phyloP scores from a whole-genome alignment of 2,888 invertebrate genomes.

The Amphipyra tragopoginis region DNA sequence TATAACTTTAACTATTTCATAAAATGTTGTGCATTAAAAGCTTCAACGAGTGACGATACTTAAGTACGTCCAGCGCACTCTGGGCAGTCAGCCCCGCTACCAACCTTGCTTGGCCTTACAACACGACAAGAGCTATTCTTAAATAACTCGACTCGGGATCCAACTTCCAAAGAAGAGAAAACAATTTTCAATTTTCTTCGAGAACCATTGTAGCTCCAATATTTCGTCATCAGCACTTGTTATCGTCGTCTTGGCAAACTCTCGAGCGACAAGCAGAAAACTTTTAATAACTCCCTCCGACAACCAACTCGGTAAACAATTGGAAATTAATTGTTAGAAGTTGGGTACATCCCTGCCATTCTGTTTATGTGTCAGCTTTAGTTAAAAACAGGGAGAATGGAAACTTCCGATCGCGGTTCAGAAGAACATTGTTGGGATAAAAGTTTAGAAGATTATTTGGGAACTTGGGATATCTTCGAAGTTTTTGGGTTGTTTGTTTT shows the following conservation, averaged over 20 bases:
- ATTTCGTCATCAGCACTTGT: slow-evolving; percentile 21
- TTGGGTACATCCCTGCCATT: slow-evolving; percentile 27
- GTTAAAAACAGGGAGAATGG: slow-evolving; percentile 12
- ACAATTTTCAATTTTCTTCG: neutral
- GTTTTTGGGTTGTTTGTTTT: neutral
- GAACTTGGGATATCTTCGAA: slow-evolving; percentile 2
- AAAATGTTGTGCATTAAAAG: too few relatives aligned
- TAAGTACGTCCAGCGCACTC: too few relatives aligned
- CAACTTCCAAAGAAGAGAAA: neutral
- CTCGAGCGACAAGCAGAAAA: slow-evolving; percentile 42
- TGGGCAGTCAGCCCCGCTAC: too few relatives aligned
- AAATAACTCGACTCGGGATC: too few relatives aligned
- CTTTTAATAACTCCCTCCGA: slow-evolving; percentile 57
- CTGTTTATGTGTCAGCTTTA: slow-evolving; percentile 36
- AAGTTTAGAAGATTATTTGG: slow-evolving; percentile 11
- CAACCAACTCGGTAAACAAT: slow-evolving; percentile 56
- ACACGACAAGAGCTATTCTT: too few relatives aligned
- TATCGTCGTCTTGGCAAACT: slow-evolving; percentile 29
- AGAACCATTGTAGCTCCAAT: slow-evolving; percentile 12
- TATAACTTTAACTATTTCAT: too few relatives aligned
- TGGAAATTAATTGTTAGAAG: slow-evolving; percentile 55
- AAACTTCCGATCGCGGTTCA: slow-evolving; percentile 13
- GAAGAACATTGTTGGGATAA: slow-evolving; percentile 19
- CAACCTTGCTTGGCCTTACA: too few relatives aligned
- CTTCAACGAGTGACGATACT: too few relatives aligned